Evolutionary conservation across 2,797 vertebrate species (phyloP).

Genomic region (Karalla daura): DNA sequence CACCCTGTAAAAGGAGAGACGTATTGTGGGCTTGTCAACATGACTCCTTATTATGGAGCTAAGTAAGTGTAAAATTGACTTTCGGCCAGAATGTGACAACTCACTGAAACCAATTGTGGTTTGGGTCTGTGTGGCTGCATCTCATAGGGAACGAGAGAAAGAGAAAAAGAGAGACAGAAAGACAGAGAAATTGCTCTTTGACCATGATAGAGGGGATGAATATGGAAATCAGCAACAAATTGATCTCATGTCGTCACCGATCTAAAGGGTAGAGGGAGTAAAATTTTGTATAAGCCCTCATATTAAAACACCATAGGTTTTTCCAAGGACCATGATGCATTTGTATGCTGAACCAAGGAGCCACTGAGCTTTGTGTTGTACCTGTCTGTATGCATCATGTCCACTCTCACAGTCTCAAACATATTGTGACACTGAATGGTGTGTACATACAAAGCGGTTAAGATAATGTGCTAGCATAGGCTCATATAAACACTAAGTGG

Average conservation of each 20-base stretch:
- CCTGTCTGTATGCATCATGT: too few species aligned
- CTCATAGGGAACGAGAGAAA: neutral
- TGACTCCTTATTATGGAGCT: conserved; percentile 73
- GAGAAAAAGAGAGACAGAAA: neutral
- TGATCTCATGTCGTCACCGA: conserved; percentile 13
- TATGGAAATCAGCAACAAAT: conserved; percentile 9
- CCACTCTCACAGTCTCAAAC: too few species aligned
- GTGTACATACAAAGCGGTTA: too few species aligned
- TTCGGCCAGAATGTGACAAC: conserved; percentile 63
- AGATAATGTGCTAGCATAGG: neutral
- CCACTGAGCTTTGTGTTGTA: too few species aligned
- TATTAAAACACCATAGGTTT: too few species aligned
- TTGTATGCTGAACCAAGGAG: too few species aligned
- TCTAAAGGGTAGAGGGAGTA: neutral
- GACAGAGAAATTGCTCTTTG: neutral
- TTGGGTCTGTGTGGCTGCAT: conserved; percentile 39
- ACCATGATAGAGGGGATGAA: neutral
- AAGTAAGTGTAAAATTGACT: conserved; percentile 81
- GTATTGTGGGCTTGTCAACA: conserved; percentile 70
- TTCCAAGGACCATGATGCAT: too few species aligned
- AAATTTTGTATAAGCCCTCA: too few species aligned
- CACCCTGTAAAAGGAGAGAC: conserved; percentile 35
- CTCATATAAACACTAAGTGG: neutral
- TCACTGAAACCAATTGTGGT: conserved; percentile 63
- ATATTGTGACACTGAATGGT: too few species aligned